phyloP scores from a whole-genome alignment of 30 jellyfish, hydroid and myxozoan genomes.

The Turritopsis dohrnii region DNA sequence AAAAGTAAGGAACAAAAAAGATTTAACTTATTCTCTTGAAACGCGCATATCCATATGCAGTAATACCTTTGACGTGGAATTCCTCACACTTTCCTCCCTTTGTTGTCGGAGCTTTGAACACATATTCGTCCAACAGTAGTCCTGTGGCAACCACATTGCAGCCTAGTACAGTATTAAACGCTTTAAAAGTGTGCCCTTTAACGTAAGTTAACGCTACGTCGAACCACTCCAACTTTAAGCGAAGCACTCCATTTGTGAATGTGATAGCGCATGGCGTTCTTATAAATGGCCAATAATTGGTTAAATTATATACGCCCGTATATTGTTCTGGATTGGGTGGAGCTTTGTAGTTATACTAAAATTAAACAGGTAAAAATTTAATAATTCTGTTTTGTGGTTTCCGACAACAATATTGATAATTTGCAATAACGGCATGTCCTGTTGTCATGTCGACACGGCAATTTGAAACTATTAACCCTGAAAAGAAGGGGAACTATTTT shows the following conservation, averaged over 20 bases:
- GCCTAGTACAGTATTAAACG: not conserved
- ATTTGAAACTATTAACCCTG: too few species aligned
- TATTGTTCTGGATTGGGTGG: conserved; percentile 5
- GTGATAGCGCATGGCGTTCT: not conserved
- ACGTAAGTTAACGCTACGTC: not conserved
- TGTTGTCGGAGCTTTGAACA: not conserved
- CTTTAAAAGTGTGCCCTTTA: not conserved
- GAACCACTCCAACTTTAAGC: not conserved
- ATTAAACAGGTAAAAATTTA: not conserved
- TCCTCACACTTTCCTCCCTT: not conserved
- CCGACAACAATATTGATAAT: too few species aligned
- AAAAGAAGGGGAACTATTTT: too few species aligned
- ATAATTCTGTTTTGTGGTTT: too few species aligned
- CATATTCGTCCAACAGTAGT: not conserved
- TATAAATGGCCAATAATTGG: not conserved
- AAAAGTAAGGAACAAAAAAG: not conserved
- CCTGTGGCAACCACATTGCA: not conserved
- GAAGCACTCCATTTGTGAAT: not conserved
- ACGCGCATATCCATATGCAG: conserved; percentile 1
- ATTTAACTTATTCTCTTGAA: not conserved
- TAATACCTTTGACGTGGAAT: conserved; percentile 12
- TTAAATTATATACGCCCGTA: not conserved
- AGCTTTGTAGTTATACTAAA: not conserved
- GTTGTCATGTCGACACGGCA: too few species aligned
- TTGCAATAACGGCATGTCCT: too few species aligned